Conservation (phyloP, 23 tunicate species). For the Halocynthia roretzi region DNA sequence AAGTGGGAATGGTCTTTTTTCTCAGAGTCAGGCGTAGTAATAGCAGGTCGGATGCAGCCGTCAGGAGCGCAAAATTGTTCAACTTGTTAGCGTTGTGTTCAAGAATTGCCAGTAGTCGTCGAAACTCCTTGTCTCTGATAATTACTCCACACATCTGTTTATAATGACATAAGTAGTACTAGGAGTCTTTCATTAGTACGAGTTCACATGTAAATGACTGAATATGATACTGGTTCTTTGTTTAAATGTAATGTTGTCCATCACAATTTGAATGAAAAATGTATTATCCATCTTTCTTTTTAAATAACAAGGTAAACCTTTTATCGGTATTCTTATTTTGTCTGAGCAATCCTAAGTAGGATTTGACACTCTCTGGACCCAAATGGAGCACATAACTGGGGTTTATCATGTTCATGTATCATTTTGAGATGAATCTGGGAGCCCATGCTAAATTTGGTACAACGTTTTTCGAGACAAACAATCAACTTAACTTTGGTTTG, state of each 20-base stretch:
- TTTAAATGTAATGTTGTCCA: not conserved
- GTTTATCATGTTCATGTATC: no score
- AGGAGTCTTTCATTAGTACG: not conserved
- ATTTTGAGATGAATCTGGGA: no score
- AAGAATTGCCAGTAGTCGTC: constrained; percentile 39
- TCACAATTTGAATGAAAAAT: not conserved
- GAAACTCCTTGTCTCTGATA: constrained; percentile 47
- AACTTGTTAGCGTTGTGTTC: constrained; percentile 49
- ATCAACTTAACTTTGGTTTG: no score
- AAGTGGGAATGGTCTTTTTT: constrained; percentile 59
- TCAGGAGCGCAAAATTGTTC: constrained; percentile 81
- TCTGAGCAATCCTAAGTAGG: no score
- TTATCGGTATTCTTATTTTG: no score
- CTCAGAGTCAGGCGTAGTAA: constrained; percentile 63
- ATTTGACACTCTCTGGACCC: no score
- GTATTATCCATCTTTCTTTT: no score
- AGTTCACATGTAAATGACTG: not conserved
- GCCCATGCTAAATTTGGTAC: no score
- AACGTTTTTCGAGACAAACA: no score
- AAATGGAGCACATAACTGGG: no score
- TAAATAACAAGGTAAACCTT: no score
- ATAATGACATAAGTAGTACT: not conserved
- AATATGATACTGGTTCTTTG: not conserved
- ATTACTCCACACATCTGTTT: constrained; percentile 74
- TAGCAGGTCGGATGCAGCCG: constrained; percentile 77